Base-by-base conservation (phyloP, 2,888 invertebrate species). In the Lydus trimaculatus region DNA sequence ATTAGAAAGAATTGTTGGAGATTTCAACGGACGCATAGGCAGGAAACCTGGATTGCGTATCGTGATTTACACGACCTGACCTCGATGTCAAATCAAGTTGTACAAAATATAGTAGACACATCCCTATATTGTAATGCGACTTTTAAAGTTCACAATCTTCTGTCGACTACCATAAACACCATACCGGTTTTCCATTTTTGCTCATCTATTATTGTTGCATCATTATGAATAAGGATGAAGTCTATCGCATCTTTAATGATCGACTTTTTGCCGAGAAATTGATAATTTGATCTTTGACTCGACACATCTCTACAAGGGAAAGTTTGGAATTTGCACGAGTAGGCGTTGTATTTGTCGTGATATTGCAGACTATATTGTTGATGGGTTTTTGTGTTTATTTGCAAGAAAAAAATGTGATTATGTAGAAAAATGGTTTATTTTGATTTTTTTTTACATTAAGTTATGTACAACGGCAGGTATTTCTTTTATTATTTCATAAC, bases 251-350 rank as follows among this genome's bases (percentile, higher is more conserved):
- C 11, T 33, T 33, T 33, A 33, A 6, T 17, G 43, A 43, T 43
- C n/a, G 43, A 6, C n/a, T 43, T 43, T 36, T 43, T 43, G 17
- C 43, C 6, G 8, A n/a, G n/a, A n/a, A 43, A 43, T 43, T 43
- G 43, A 43, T 43, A 43, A 43, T 43, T 17, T 43, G 43, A 43
- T 43, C 43, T 43, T 43, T 43, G 43, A 43, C 43, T n/a, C 17
- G 1, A 13, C 43, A 43, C 17, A 17, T 43, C 17, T n/a, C 20
- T 13, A 28, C 28, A 48, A 20, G 48, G 48, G 48, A 48, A 48
- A 48, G 48, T 48, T 48, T 48, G 43, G 17, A 48, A 20, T 48
- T 48, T 20, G 20, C 48, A 48, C 48, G n/a, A 48, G 11, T 23
- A 20, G 48, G 48, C 48, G 48, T 48, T 48, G 9, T 13, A 48